phyloP scores from a whole-genome alignment of 2,797 vertebrate genomes.

The Gallinago nigripennis region DNA sequence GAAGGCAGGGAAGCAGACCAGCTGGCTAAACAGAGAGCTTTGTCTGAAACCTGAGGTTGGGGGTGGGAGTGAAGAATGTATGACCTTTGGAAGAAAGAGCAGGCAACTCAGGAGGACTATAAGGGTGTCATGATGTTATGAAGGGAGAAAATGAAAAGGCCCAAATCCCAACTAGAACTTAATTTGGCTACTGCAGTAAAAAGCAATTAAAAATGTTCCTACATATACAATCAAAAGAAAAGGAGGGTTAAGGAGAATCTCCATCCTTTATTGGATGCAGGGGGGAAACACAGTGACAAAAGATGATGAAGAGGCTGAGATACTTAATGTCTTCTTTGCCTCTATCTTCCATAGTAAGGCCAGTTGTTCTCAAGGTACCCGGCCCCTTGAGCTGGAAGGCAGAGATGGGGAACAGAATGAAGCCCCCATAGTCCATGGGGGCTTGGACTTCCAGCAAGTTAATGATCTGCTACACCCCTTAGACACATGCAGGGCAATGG shows the following conservation, averaged over 20 bases:
- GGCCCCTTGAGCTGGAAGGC: neutral
- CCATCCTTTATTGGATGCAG: neutral
- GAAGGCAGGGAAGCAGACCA: neutral
- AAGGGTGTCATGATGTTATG: neutral
- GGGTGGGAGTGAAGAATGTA: neutral
- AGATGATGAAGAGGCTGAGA: neutral
- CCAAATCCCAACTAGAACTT: neutral
- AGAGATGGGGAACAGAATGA: neutral
- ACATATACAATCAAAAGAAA: neutral
- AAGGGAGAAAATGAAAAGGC: neutral
- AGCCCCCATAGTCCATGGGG: neutral
- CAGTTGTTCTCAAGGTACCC: neutral
- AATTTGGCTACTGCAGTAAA: neutral
- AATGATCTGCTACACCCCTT: neutral
- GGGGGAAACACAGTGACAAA: neutral
- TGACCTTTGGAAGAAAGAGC: neutral
- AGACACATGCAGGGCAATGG: accelerated
- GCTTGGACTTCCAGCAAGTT: neutral
- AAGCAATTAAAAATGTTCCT: neutral
- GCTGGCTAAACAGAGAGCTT: neutral
- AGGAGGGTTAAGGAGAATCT: neutral
- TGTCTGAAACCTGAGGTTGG: neutral
- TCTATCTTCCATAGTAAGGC: neutral
- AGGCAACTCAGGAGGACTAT: neutral
- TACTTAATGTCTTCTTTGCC: neutral